Percentiles rank a stretch among this genome's conserved stretches.
Evolutionary conservation across 2,113 vertebrate genomes (phyloP).

Genomic region (Esox niger): DNA sequence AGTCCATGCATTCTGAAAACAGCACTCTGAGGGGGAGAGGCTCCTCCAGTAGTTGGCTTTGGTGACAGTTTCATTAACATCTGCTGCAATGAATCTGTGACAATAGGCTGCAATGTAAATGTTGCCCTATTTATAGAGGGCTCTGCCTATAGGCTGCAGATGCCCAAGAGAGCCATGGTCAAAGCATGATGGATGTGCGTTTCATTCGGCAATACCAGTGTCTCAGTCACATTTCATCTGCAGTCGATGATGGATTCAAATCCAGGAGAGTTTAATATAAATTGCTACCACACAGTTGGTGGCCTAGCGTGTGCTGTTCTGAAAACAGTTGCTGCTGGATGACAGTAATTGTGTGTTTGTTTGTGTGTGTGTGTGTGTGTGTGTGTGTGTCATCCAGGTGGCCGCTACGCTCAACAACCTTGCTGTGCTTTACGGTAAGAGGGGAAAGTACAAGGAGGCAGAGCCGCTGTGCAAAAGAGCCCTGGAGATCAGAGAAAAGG

Average conservation of each 20-base stretch:
- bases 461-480: conserved; percentile 96
- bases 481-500: conserved; percentile 98
- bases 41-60: rapidly evolving
- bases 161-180: not conserved
- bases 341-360: not conserved
- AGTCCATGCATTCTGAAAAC: not conserved
- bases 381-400: conserved; percentile 73
- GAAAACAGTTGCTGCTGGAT: not conserved
- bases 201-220: not conserved
- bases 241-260: no score
- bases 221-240: not conserved
- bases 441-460: conserved; percentile 96
- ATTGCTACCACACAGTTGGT: no score
- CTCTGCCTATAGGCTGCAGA: not conserved
- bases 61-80: conserved; percentile 9
- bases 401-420: conserved; percentile 97
- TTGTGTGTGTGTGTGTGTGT: conserved; percentile 12
- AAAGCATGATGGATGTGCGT: no score
- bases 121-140: not conserved
- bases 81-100: not conserved
- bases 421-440: conserved; percentile 95
- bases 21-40: not conserved
- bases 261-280: no score
- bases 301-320: no score
- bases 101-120: not conserved